These are phyloP conservation scores for Brienomyrus longianalis DNA, from an alignment of 2,113 vertebrate species.

Conservation along the genomic window DNA sequence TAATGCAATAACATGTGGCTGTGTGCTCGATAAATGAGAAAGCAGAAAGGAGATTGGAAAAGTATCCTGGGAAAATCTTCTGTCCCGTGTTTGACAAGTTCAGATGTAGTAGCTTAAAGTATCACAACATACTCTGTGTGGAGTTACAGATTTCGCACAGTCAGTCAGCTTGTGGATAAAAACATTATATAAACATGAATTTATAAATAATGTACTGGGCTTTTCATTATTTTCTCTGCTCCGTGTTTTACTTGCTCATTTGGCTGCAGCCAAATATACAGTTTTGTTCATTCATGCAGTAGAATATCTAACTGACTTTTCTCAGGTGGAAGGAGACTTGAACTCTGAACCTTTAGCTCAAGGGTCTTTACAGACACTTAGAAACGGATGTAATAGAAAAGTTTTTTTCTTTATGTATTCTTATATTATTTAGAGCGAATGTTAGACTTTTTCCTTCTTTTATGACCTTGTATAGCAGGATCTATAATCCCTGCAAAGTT, in stretches of 20 bases:
- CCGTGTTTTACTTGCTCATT: background rate
- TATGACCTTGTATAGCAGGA: background rate
- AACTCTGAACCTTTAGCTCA: background rate
- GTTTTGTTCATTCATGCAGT: background rate
- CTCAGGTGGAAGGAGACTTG: background rate
- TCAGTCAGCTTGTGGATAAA: background rate
- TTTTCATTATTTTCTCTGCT: background rate
- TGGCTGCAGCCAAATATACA: background rate
- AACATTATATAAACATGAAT: background rate
- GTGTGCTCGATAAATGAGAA: background rate
- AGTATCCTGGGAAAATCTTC: background rate
- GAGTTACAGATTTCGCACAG: background rate
- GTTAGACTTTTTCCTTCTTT: background rate
- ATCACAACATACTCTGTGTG: background rate
- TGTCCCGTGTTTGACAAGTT: background rate
- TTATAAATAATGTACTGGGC: background rate
- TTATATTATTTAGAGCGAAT: background rate
- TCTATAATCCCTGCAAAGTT: background rate
- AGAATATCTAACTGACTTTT: background rate
- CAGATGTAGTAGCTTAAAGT: background rate
- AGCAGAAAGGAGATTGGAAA: constrained; percentile 13
- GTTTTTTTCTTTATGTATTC: background rate
- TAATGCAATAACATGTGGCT: background rate
- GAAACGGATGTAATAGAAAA: background rate
- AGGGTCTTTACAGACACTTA: background rate